phyloP scores from a whole-genome alignment of 2,113 vertebrate genomes.

The Cariama cristata region DNA sequence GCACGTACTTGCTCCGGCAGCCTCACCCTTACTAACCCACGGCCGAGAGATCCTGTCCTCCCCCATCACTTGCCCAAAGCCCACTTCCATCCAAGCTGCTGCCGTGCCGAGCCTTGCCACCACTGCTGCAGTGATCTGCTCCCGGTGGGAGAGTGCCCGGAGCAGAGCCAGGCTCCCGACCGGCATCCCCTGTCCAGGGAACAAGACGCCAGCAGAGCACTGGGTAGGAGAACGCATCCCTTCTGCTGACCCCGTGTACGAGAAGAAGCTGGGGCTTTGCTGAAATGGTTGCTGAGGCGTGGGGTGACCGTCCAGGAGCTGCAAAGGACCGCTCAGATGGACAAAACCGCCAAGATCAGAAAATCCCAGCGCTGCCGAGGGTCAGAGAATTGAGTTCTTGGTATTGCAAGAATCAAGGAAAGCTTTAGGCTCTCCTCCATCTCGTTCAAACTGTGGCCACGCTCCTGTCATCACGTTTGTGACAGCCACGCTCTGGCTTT shows the following conservation, averaged over 20 bases:
- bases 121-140: neutral
- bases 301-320: neutral
- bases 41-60: neutral
- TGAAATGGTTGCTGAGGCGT: neutral
- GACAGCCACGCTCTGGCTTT: neutral
- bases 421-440: neutral
- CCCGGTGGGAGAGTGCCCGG: neutral
- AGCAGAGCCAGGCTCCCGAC: neutral
- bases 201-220: neutral
- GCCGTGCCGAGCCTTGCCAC: fast-evolving
- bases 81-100: neutral
- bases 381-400: neutral
- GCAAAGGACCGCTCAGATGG: neutral
- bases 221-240: fast-evolving
- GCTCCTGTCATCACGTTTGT: neutral
- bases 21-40: neutral
- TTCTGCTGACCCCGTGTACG: fast-evolving
- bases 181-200: neutral
- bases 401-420: neutral
- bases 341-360: neutral
- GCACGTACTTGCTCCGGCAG: neutral
- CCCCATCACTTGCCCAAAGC: neutral
- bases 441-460: neutral
- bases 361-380: neutral
- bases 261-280: neutral